These are phyloP conservation scores for Nineta flava DNA, from an alignment of 2,888 invertebrate genomes.

Conservation along the genomic window DNA sequence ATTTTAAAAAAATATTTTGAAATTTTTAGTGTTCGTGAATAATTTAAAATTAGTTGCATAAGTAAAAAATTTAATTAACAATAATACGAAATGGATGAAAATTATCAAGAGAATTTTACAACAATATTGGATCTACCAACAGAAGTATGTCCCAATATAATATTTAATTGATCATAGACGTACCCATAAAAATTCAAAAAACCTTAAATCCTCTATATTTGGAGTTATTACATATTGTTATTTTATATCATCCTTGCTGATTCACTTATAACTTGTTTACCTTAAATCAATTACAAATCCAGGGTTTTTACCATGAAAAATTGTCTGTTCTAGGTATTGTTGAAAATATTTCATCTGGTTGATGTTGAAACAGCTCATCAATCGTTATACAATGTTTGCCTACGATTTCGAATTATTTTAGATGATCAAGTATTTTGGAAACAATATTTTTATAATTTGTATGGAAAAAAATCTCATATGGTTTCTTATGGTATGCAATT, in stretches of 20 bases:
- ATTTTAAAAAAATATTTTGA: no score
- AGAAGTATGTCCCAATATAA: neutral
- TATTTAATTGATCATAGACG: neutral
- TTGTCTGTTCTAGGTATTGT: neutral
- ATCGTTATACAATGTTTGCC: neutral
- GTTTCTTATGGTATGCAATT: neutral
- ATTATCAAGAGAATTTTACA: no score
- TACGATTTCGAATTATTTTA: neutral
- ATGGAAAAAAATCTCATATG: neutral
- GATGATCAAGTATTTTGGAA: neutral
- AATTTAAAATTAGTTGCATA: no score
- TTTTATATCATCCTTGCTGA: no score
- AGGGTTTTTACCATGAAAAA: neutral
- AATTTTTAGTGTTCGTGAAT: no score
- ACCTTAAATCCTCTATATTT: neutral
- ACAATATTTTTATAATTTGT: neutral
- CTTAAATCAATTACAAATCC: no score
- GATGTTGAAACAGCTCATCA: neutral
- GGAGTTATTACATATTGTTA: no score
- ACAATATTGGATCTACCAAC: neutral
- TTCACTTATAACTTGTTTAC: no score
- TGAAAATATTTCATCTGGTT: neutral
- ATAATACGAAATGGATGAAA: no score
- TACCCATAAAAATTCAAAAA: neutral
- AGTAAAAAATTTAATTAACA: no score